Base-by-base conservation (phyloP, 2,888 invertebrate genomes). In the Trichopria drosophilae region DNA sequence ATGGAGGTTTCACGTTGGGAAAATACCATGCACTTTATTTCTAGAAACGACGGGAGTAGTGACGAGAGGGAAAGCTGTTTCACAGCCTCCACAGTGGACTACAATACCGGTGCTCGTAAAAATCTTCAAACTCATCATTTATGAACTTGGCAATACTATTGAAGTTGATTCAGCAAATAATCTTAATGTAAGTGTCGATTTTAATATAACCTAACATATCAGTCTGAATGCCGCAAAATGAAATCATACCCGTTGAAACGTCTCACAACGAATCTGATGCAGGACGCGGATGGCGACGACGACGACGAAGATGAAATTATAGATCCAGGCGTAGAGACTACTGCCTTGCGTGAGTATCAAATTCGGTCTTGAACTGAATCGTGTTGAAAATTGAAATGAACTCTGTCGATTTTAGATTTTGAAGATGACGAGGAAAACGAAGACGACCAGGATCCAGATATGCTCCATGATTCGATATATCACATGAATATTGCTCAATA, bases 71-170 rank as follows among this genome's bases (percentile, higher is more conserved):
- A 78, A 79, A 58, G 55, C 73, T 2, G 67, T 72, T 42, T 62
- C 69, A 12, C 69, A 73, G 42, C 78, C 80, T 53, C 63, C 62
- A 46, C 76, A 76, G 45, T 86, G 83, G 83, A 82, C 84, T 1
- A 78, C 75, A 7, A 80, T 87, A 58, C 84, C 86, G 4, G 79
- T 85, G 10, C 76, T 87, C 54, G 83, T 85, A 0, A 87, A 87
- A 72, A 85, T 87, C 40, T 86, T 85, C 63, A 87, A 87, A 69
- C 74, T 87, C 9, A 78, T 87, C 5, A 79, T 87, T 36, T 81
- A 83, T 63, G 87, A 87, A 62, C 68, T 86, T 28, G 78, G 80
- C 29, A 78, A 80, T 66, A 79, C 82, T 51, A 77, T 82, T 7
- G 84, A 85, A 61, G 68, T 71, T 3, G 56, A 61, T 5, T 63